Base-by-base conservation (phyloP, 2,113 vertebrate genomes). In the Danionella cerebrum region DNA sequence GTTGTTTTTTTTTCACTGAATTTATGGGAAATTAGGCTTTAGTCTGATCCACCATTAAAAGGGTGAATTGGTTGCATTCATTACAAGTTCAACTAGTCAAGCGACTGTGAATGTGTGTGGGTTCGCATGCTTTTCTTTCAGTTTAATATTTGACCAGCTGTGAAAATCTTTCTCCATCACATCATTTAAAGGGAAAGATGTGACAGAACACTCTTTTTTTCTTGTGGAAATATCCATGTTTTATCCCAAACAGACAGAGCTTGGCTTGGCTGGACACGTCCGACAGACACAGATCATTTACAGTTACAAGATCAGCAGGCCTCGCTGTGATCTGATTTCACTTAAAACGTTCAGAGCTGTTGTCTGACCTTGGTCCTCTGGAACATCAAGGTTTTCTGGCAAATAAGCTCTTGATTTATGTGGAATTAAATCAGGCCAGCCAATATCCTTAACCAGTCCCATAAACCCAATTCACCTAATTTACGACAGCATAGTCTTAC, bases 351-450 rank as follows among this genome's bases (percentile, higher is more conserved):
- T 51, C 35, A 55, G 51, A 45, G 22, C 35, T 57, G 65, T 53
- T 41, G 19, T 38, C 33, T 41, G 41, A 70, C 54, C 65, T 62
- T 54, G 25, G 48, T 22, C 68, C 44, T 33, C 19, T n/a, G 41
- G 14, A 25, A 70, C 38, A 33, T 67, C 47, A 54, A 53, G 54
- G 31, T 48, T 31, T 19, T 67, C 52, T 51, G 12, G 14, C 10
- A 31, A 75, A 67, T 35, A 67, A 67, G 47, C 33, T 50, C 9
- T 7, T 67, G 55, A 67, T 75, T 67, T 71, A 55, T 55, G 24
- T 67, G 55, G 19, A 62, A 54, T 75, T 36, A 71, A 62, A 70
- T 13, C 27, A 58, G 11, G 24, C 3, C 8, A 63, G 6, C 18
- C 57, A 2, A 5, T 19, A 12, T 4, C 39, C 51, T 48, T 38